Conservation (phyloP, 2,888 invertebrate species). For the Sisyra nigra region DNA sequence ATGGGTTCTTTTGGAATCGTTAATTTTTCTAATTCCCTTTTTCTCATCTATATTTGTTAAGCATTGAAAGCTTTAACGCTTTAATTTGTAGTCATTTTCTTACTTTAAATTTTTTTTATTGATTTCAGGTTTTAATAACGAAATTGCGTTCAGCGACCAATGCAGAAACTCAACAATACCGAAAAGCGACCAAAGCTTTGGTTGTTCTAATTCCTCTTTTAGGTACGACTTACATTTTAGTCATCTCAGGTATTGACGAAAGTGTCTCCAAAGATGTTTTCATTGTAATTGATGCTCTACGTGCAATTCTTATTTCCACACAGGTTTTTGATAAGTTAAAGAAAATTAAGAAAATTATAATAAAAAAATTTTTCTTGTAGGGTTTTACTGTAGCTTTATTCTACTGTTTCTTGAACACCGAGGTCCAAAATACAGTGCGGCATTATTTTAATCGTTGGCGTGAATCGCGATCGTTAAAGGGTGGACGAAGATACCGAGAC, state of each 20-base stretch:
- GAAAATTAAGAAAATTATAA: not conserved
- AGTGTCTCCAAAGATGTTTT: slow-evolving; percentile 60
- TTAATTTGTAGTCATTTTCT: too few species aligned
- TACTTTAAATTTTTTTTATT: too few species aligned
- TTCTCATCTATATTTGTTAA: too few species aligned
- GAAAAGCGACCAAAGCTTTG: slow-evolving; percentile 81
- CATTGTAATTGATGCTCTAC: slow-evolving; percentile 43
- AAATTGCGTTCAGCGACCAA: slow-evolving; percentile 84
- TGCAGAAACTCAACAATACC: slow-evolving; percentile 76
- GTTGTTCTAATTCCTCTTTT: slow-evolving; percentile 81
- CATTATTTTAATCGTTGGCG: slow-evolving; percentile 72
- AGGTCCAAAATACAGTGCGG: slow-evolving; percentile 70
- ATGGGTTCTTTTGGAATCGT: too few species aligned
- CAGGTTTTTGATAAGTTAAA: slow-evolving; percentile 43
- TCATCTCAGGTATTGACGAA: slow-evolving; percentile 65
- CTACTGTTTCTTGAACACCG: slow-evolving; percentile 87
- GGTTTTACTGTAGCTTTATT: slow-evolving; percentile 80
- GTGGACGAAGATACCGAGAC: slow-evolving; percentile 37
- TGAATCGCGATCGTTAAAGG: slow-evolving; percentile 44
- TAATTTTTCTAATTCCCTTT: too few species aligned
- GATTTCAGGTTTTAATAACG: slow-evolving; percentile 67
- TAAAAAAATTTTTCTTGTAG: slow-evolving; percentile 39
- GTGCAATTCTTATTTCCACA: slow-evolving; percentile 73
- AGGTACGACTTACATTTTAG: slow-evolving; percentile 78
- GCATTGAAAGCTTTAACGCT: too few species aligned